Conservation (phyloP, 1,140 invertebrate genomes). For the Leucophenga varia region DNA sequence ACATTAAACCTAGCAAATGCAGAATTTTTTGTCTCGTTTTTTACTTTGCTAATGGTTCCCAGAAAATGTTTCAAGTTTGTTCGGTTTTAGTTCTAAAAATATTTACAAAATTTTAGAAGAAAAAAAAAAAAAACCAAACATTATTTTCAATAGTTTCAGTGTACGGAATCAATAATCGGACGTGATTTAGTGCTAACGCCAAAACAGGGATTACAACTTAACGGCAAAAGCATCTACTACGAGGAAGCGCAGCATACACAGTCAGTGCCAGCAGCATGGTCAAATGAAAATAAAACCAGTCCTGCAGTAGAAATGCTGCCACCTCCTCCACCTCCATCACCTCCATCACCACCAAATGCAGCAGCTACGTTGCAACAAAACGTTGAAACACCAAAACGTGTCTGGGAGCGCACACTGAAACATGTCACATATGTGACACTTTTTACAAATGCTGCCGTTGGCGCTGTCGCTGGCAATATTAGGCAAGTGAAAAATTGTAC, state of each 20-base stretch:
- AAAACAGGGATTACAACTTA: constrained; percentile 27
- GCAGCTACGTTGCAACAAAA: background rate
- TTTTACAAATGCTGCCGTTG: constrained; percentile 49
- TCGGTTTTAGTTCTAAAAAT: too few species aligned
- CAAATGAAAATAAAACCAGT: background rate
- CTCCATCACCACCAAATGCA: too few species aligned
- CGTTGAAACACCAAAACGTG: constrained; percentile 28
- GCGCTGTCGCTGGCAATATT: constrained; percentile 45
- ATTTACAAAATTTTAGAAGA: background rate
- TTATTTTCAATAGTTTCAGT: constrained; percentile 8
- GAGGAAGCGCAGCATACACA: constrained; percentile 22
- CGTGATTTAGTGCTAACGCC: constrained; percentile 49
- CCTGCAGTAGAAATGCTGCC: too few species aligned
- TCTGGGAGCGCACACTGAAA: constrained; percentile 62
- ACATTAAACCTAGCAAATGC: too few species aligned
- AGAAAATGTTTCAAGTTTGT: too few species aligned
- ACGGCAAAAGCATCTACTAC: constrained; percentile 44
- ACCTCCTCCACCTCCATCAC: too few species aligned
- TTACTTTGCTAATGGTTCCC: too few species aligned
- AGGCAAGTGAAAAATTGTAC: constrained; percentile 24
- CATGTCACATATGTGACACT: constrained; percentile 64
- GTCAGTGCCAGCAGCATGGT: background rate
- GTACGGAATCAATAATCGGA: constrained; percentile 27
- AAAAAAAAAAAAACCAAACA: background rate
- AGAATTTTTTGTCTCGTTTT: too few species aligned